Evolutionary conservation across 2,888 invertebrate genomes (phyloP).

Genomic region (Pachycephus smyrnensis): DNA sequence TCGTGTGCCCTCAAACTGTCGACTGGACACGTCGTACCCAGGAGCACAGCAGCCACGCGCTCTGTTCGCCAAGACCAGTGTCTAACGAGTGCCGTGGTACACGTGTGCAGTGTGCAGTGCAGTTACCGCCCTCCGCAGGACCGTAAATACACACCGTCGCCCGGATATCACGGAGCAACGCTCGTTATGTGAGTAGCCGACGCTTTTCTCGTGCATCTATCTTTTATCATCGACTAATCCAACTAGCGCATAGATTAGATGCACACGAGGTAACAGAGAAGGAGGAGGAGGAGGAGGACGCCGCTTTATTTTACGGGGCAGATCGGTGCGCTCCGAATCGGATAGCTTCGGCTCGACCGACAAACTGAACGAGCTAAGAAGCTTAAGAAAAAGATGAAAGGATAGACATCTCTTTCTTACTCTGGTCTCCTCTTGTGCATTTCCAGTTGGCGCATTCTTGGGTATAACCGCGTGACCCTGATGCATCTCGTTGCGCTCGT

Average conservation of each 20-base stretch:
- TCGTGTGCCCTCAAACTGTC: conserved; percentile 8
- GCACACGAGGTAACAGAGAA: background rate
- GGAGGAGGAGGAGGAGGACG: background rate
- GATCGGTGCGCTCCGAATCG: background rate
- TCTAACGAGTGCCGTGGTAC: conserved; percentile 2
- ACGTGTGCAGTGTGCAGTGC: conserved; percentile 20
- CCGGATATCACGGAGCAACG: conserved; percentile 44
- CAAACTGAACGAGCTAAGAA: background rate
- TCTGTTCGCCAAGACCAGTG: background rate
- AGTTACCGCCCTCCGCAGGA: conserved; percentile 16
- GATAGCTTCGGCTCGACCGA: background rate
- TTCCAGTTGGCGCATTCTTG: background rate
- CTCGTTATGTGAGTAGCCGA: conserved; percentile 51
- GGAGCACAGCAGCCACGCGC: background rate
- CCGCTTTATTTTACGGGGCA: background rate
- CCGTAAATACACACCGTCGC: conserved; percentile 17
- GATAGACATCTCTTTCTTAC: background rate
- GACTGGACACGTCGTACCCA: background rate
- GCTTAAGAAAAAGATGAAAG: background rate
- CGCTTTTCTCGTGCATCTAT: background rate
- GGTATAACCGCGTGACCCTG: conserved; percentile 30
- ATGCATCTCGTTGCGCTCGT: conserved; percentile 36
- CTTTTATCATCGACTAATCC: background rate
- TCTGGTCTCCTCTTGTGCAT: background rate
- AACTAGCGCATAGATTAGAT: background rate